Evolutionary conservation across 2,888 invertebrate genomes (phyloP).

Genomic region (Bembecia ichneumoniformis): DNA sequence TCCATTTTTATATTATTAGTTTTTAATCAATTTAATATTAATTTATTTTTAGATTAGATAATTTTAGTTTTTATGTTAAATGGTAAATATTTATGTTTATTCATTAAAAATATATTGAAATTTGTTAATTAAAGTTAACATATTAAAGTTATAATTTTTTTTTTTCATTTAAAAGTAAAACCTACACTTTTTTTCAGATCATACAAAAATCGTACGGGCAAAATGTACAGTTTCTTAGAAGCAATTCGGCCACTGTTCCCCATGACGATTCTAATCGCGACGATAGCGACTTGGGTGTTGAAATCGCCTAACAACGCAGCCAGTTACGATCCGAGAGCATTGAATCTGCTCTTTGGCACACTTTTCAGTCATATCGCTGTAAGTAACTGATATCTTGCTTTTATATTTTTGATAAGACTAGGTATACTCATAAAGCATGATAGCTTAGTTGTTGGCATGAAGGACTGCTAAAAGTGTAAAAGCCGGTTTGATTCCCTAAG

Average conservation of each 20-base stretch:
- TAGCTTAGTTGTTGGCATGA: background rate
- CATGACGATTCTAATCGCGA: constrained; percentile 76
- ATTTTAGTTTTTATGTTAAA: too few relatives aligned
- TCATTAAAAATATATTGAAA: too few relatives aligned
- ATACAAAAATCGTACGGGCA: constrained; percentile 83
- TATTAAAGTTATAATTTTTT: too few relatives aligned
- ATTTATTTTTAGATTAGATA: too few relatives aligned
- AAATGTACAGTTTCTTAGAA: constrained; percentile 81
- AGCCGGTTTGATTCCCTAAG: too few relatives aligned
- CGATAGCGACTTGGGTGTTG: constrained; percentile 76
- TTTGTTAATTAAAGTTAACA: too few relatives aligned
- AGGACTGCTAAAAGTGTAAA: too few relatives aligned
- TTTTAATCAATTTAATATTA: too few relatives aligned
- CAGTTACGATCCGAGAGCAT: constrained; percentile 86
- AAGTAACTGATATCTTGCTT: constrained; percentile 49
- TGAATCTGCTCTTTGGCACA: constrained; percentile 90
- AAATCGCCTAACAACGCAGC: constrained; percentile 84
- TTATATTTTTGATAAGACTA: background rate
- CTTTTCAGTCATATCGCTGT: constrained; percentile 97
- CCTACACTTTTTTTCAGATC: constrained; percentile 68
- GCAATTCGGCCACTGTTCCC: constrained; percentile 67
- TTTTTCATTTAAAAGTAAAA: too few relatives aligned
- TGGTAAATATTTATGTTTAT: too few relatives aligned
- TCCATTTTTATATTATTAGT: too few relatives aligned
- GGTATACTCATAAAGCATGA: background rate